A percentile compares a stretch with the other conserved stretches of the same genome.
These are phyloP conservation scores for Meganola albula DNA, from an alignment of 2,888 invertebrate genomes.

Conservation along the genomic window DNA sequence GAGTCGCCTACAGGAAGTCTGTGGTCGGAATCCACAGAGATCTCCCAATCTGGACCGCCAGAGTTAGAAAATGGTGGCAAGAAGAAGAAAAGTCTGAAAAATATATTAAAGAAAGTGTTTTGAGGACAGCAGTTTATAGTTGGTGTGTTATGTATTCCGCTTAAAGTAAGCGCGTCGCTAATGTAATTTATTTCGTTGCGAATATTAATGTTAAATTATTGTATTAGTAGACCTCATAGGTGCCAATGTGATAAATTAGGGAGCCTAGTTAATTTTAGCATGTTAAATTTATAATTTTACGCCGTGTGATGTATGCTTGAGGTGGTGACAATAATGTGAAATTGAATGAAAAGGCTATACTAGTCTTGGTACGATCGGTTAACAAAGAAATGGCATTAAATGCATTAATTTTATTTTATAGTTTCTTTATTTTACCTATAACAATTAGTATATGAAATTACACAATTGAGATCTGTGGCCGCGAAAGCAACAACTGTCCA, in stretches of 20 bases:
- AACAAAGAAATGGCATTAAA: slow-evolving; percentile 71
- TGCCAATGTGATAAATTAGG: slow-evolving; percentile 76
- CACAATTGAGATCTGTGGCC: too few species aligned
- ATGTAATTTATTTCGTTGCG: slow-evolving; percentile 66
- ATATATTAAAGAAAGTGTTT: slow-evolving; percentile 88
- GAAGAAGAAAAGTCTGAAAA: slow-evolving; percentile 83
- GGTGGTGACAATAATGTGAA: slow-evolving; percentile 40
- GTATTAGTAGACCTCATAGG: slow-evolving; percentile 64
- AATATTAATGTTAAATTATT: slow-evolving; percentile 55
- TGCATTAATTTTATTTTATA: slow-evolving; percentile 57
- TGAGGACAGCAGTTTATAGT: slow-evolving; percentile 54
- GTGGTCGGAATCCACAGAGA: slow-evolving; percentile 69
- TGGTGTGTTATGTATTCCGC: slow-evolving; percentile 30
- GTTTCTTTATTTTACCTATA: slow-evolving; percentile 49
- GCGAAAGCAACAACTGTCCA: too few species aligned
- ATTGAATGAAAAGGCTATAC: slow-evolving; percentile 37
- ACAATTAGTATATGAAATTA: too few species aligned
- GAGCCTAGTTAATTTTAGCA: slow-evolving; percentile 56
- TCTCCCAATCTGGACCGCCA: slow-evolving; percentile 58
- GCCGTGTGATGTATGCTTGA: slow-evolving; percentile 43
- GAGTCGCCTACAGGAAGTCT: slow-evolving; percentile 68
- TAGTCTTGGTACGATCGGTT: slow-evolving; percentile 48
- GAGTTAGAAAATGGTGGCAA: slow-evolving; percentile 57
- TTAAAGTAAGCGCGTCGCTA: slow-evolving; percentile 41
- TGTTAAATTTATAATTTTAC: slow-evolving; percentile 46